Conservation (phyloP, 2,113 vertebrate genomes). For the Ciconia boyciana region DNA sequence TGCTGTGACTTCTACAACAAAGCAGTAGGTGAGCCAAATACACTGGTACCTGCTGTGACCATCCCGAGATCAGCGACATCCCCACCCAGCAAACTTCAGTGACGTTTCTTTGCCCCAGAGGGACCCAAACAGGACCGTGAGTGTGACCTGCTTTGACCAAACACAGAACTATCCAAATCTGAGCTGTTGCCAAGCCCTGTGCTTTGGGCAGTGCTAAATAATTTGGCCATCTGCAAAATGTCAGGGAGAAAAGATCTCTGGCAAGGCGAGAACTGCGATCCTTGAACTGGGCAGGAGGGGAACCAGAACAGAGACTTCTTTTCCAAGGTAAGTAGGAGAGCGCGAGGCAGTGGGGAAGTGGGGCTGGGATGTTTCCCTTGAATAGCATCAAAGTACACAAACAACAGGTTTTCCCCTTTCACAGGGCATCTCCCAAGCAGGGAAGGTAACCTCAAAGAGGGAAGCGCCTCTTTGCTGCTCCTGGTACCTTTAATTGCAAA, state of each 20-base stretch:
- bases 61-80: fast-evolving
- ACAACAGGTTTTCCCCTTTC: background rate
- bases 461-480: background rate
- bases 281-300: background rate
- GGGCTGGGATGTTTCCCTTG: background rate
- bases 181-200: background rate
- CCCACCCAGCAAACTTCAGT: background rate
- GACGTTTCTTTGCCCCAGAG: background rate
- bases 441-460: background rate
- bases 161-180: background rate
- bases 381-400: background rate
- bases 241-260: background rate
- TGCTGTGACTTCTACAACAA: fast-evolving
- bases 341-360: fast-evolving
- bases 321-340: background rate
- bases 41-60: background rate
- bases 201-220: background rate
- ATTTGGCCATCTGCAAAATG: background rate
- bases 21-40: fast-evolving
- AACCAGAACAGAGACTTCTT: background rate
- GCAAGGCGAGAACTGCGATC: fast-evolving
- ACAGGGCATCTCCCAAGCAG: background rate
- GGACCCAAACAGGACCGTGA: background rate
- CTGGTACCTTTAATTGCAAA: background rate
- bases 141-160: background rate